These are phyloP conservation scores for Agonopterix heracliana DNA, from an alignment of 2,888 invertebrate species.

Conservation along the genomic window DNA sequence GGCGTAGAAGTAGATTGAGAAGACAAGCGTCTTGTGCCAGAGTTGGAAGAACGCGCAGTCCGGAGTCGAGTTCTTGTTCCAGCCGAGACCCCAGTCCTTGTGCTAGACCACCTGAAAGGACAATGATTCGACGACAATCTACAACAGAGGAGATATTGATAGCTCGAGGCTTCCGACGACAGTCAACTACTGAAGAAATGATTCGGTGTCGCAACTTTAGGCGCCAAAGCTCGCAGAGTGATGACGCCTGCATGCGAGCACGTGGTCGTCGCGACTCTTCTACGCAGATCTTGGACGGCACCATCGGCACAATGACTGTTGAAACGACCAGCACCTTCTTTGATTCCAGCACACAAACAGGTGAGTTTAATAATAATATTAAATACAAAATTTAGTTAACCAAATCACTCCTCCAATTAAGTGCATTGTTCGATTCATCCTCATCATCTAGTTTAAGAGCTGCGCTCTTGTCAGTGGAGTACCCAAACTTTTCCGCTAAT, in stretches of 20 bases:
- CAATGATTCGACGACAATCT: conserved; percentile 89
- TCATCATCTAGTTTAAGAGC: no score
- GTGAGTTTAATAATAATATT: conserved; percentile 68
- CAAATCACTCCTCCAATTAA: background rate
- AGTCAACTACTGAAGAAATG: conserved; percentile 95
- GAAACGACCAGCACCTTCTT: conserved; percentile 95
- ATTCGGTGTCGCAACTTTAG: conserved; percentile 93
- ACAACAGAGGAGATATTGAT: conserved; percentile 95
- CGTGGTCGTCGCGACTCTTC: conserved; percentile 88
- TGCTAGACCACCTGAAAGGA: conserved; percentile 77
- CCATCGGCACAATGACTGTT: conserved; percentile 93
- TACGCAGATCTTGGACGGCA: conserved; percentile 93
- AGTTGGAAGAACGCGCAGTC: conserved; percentile 77
- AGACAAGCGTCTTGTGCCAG: conserved; percentile 87
- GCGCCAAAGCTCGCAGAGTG: conserved; percentile 93
- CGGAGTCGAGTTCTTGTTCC: conserved; percentile 87
- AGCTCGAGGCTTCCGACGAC: conserved; percentile 91
- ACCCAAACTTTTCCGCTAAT: no score
- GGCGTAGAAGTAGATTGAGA: conserved; percentile 81
- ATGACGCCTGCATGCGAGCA: conserved; percentile 82
- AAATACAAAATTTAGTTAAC: background rate
- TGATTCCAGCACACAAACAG: conserved; percentile 94
- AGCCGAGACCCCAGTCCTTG: conserved; percentile 90
- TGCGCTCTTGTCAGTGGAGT: no score
- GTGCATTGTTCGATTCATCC: background rate